phyloP scores from a whole-genome alignment of 2,797 vertebrate species.

The Rallus crepitans region DNA sequence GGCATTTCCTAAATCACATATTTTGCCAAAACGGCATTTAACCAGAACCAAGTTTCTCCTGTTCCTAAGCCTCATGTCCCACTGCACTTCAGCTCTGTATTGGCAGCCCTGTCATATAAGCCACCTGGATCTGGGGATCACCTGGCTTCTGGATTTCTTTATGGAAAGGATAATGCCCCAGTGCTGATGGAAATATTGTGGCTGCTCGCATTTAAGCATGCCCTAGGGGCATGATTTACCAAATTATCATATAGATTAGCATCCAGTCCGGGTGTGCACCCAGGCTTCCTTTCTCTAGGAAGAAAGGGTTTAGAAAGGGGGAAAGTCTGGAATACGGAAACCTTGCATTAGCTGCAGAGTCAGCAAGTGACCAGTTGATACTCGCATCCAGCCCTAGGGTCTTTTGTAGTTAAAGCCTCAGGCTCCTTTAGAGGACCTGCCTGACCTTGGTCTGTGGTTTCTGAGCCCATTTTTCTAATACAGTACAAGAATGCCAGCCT shows the following conservation, averaged over 20 bases:
- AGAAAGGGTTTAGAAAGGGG: neutral
- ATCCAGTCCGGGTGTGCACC: neutral
- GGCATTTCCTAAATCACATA: neutral
- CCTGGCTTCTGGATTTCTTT: neutral
- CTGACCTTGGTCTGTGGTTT: neutral
- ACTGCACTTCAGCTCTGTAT: neutral
- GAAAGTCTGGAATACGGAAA: neutral
- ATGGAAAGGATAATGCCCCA: neutral
- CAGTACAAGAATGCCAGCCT: neutral
- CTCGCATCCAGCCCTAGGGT: rapidly evolving
- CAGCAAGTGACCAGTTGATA: neutral
- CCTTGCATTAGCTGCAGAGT: neutral
- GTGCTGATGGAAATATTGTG: neutral
- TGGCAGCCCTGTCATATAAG: neutral
- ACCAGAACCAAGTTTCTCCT: neutral
- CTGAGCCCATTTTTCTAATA: slow-evolving; percentile 31
- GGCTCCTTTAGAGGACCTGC: neutral
- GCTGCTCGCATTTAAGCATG: neutral
- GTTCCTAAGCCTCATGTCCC: neutral
- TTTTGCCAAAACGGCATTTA: neutral
- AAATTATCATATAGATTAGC: neutral
- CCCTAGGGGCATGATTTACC: neutral
- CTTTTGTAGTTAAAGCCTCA: neutral
- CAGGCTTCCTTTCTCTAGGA: neutral
- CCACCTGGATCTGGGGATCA: neutral